Base-by-base conservation (phyloP, 2,888 invertebrate genomes). In the Lymantria dispar region DNA sequence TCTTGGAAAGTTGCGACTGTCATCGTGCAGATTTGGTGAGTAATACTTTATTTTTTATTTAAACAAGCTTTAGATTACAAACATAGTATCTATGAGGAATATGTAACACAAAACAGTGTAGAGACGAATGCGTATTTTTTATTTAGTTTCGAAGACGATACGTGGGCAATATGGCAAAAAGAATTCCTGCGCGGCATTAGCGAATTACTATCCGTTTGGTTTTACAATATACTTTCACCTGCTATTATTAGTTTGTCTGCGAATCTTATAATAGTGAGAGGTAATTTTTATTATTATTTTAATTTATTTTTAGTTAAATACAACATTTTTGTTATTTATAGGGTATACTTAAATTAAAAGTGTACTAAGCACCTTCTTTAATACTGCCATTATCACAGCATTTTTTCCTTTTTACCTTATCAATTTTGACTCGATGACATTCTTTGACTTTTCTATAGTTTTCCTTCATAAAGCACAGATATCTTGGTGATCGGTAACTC, bases 1-100 rank as follows among this genome's bases (percentile, higher is more conserved):
- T 85, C 85, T 83, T 74, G 80, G 87, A 87, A 88, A 83, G 80
- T 85, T 80, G 86, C 14, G 86, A 83, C 85, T 79, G 83, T 79
- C 79, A 80, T 80, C 72, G 80, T 75, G 69, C 69, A 71, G 71
- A 76, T 80, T 81, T 72, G 85, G 87, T 87, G 84, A 87, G 87
- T 87, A 87, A 85, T 83, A 61, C 66, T 68, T 72, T 64, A 58
- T 57, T 60, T 60, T 57, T 58, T 56, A 54, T 55, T 60, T 51
- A 52, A 43, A 43, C 61, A 56, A 60, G 59, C 54, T 58, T 68
- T 53, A 60, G 57, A 60, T 60, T 65, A 60, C 62, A 58, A 50
- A 39, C 14, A 41, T 56, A 54, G 37, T 51, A 45, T 43, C 41
- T 50, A 61, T 9, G 8, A 40, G 9, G 49, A 51, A 22, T 48